A percentile compares a stretch with the other conserved stretches of the same genome.
phyloP scores from a whole-genome alignment of 2,888 invertebrate genomes.

The Luperina nickerlii region DNA sequence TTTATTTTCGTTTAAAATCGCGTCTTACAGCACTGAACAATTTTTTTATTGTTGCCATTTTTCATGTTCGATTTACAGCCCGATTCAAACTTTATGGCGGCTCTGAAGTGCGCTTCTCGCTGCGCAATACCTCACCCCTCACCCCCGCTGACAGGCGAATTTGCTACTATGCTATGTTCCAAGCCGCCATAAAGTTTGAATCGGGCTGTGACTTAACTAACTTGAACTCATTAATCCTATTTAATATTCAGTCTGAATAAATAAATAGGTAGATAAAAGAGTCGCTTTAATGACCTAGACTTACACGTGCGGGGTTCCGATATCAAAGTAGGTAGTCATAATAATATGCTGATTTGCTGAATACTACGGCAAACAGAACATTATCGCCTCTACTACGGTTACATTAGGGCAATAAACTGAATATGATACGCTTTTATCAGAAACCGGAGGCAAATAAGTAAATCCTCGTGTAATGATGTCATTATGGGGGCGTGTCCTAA shows the following conservation, averaged over 20 bases:
- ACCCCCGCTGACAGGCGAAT: too few relatives aligned
- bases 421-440: constrained; percentile 38
- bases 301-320: constrained; percentile 42
- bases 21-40: too few relatives aligned
- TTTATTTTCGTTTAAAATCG: too few relatives aligned
- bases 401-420: constrained; percentile 39
- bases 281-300: constrained; percentile 25
- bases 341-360: constrained; percentile 37
- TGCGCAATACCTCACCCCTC: too few relatives aligned
- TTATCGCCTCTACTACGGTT: constrained; percentile 20
- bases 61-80: too few relatives aligned
- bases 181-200: too few relatives aligned
- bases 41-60: too few relatives aligned
- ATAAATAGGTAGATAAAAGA: constrained; percentile 28
- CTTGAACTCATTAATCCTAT: constrained; percentile 12
- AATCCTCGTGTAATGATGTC: constrained; percentile 7
- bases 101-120: too few relatives aligned
- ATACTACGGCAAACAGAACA: constrained; percentile 32
- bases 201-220: neutral
- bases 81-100: too few relatives aligned
- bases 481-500: constrained; percentile 18
- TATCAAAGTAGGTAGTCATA: constrained; percentile 57
- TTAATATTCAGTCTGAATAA: constrained; percentile 38
- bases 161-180: too few relatives aligned
- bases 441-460: constrained; percentile 6